Conservation (phyloP, 2,113 vertebrate genomes). For the Rhegmatorhina hoffmannsi region DNA sequence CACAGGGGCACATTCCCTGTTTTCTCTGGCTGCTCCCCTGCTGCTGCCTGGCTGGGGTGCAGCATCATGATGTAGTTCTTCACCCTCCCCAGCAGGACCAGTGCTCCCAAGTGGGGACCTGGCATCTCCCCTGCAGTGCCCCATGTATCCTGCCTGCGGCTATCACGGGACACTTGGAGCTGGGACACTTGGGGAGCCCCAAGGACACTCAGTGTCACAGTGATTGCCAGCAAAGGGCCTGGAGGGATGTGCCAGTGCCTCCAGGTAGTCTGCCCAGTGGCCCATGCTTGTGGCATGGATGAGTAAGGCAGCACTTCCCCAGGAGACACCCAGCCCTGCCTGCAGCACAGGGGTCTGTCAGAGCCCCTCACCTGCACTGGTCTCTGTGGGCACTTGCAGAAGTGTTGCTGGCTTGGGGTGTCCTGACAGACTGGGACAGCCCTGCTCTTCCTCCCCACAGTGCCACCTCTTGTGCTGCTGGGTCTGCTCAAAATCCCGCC, state of each 20-base stretch:
- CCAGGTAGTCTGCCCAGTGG: not conserved
- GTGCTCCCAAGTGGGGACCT: slow-evolving; percentile 10
- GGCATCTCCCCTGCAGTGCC: not conserved
- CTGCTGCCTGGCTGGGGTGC: not conserved
- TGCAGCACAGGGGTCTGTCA: not conserved
- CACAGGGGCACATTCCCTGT: fast-evolving
- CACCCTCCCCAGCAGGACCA: slow-evolving; percentile 51
- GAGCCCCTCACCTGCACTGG: fast-evolving
- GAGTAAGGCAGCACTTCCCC: not conserved
- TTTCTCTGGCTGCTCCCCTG: not conserved
- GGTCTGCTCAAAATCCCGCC: slow-evolving; percentile 62
- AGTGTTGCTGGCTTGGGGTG: not conserved
- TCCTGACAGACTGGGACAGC: not conserved
- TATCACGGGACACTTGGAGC: not conserved
- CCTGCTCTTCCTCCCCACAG: not conserved
- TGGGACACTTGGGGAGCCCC: not conserved
- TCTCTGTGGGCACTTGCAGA: not conserved
- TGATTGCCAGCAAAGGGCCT: not conserved
- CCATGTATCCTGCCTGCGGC: not conserved
- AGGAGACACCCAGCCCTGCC: not conserved
- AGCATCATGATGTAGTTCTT: slow-evolving; percentile 72
- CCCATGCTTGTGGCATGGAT: fast-evolving
- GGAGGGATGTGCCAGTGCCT: not conserved
- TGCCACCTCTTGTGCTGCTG: slow-evolving; percentile 69
- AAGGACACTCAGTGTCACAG: not conserved